These are phyloP conservation scores for Nephrotoma guestfalica DNA, from an alignment of 2,888 invertebrate species.

Conservation along the genomic window DNA sequence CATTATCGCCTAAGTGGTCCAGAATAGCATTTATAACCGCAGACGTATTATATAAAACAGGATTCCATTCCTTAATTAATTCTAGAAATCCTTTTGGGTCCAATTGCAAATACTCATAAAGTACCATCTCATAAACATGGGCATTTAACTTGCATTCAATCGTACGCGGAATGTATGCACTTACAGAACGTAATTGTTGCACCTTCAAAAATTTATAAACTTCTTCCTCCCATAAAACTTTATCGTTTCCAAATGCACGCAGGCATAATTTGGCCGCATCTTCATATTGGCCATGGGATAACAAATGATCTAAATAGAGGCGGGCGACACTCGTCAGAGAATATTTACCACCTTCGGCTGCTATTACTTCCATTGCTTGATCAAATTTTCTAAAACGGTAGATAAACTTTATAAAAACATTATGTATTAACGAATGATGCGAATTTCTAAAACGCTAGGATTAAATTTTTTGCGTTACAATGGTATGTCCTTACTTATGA, in stretches of 20 bases:
- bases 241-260: slow-evolving; percentile 67
- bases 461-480: too few relatives aligned
- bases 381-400: slow-evolving; percentile 47
- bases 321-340: slow-evolving; percentile 25
- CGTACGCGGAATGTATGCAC: slow-evolving; percentile 63
- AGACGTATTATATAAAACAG: slow-evolving; percentile 64
- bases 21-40: slow-evolving; percentile 77
- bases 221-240: slow-evolving; percentile 80
- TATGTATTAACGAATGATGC: too few relatives aligned
- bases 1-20: slow-evolving; percentile 60
- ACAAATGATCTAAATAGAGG: slow-evolving; percentile 68
- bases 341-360: slow-evolving; percentile 42
- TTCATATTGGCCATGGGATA: slow-evolving; percentile 53
- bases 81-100: slow-evolving; percentile 71
- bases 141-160: slow-evolving; percentile 59
- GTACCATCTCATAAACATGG: slow-evolving; percentile 84
- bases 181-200: slow-evolving; percentile 64
- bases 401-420: not conserved
- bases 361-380: slow-evolving; percentile 72
- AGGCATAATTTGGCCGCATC: slow-evolving; percentile 77
- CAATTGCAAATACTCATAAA: slow-evolving; percentile 78
- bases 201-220: slow-evolving; percentile 78
- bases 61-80: slow-evolving; percentile 79
- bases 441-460: too few relatives aligned
- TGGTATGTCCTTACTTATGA: too few relatives aligned